Evolutionary conservation across 2,888 invertebrate genomes (phyloP).

Genomic region (Phania funesta): DNA sequence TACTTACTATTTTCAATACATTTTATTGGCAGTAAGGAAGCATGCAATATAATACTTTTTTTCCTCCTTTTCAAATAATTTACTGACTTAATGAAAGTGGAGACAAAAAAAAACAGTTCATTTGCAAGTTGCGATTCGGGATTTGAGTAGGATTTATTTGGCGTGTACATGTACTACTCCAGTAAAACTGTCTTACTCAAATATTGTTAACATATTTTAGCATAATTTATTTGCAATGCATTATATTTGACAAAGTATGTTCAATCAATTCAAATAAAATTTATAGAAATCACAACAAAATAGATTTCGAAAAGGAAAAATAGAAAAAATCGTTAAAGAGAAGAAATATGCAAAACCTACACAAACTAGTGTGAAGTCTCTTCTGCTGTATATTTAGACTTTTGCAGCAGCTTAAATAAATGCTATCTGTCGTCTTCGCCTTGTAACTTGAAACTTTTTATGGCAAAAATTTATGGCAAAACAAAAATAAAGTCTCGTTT

Average conservation of each 20-base stretch:
- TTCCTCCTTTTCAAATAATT: constrained; percentile 8
- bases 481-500: constrained; percentile 53
- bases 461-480: constrained; percentile 58
- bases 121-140: not conserved
- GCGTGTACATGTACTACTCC: constrained; percentile 32
- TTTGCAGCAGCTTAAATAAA: constrained; percentile 8
- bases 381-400: constrained; percentile 5
- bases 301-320: constrained; percentile 24
- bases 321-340: too few relatives aligned
- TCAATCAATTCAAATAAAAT: constrained; percentile 65
- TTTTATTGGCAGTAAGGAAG: not conserved
- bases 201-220: constrained; percentile 52
- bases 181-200: constrained; percentile 52
- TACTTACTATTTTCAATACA: not conserved
- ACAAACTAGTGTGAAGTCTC: constrained; percentile 34
- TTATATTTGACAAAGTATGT: constrained; percentile 58
- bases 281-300: constrained; percentile 54
- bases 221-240: constrained; percentile 56
- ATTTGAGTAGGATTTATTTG: constrained; percentile 55
- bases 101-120: not conserved
- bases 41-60: not conserved
- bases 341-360: constrained; percentile 44
- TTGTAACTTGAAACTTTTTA: constrained; percentile 54
- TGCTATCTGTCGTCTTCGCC: constrained; percentile 26
- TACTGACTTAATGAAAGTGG: not conserved